Evolutionary conservation across 1,140 invertebrate species (phyloP).

Genomic region (Eciton burchellii): DNA sequence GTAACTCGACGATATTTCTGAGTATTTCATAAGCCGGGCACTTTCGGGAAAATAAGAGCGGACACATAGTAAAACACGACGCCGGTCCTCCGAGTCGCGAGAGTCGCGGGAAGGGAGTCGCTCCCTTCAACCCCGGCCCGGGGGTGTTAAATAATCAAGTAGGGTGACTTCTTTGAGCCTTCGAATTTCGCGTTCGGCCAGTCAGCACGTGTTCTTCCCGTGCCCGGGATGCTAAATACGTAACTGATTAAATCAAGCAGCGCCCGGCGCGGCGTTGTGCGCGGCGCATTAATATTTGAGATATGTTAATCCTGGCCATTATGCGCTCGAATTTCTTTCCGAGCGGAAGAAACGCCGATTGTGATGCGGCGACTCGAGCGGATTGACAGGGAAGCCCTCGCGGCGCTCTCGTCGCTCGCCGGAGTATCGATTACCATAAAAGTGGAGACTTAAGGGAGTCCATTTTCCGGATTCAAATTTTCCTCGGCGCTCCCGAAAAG

Average conservation of each 20-base stretch:
- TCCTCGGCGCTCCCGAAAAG: constrained; percentile 40
- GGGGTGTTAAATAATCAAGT: constrained; percentile 54
- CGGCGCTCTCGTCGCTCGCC: constrained; percentile 7
- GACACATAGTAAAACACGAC: constrained; percentile 55
- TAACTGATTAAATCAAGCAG: constrained; percentile 28
- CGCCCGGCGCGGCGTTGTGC: neutral
- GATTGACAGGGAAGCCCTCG: neutral
- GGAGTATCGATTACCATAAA: constrained; percentile 49
- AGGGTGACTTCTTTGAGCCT: constrained; percentile 40
- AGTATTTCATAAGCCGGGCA: constrained; percentile 60
- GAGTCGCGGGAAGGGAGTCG: neutral
- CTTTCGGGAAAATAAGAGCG: constrained; percentile 57
- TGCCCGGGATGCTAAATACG: constrained; percentile 17
- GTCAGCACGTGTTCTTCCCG: constrained; percentile 35
- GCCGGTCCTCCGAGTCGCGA: constrained; percentile 12
- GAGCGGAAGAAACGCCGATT: neutral
- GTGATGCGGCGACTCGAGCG: constrained; percentile 14
- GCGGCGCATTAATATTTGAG: constrained; percentile 32
- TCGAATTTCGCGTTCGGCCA: constrained; percentile 31
- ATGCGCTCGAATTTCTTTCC: neutral
- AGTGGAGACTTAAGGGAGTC: constrained; percentile 33
- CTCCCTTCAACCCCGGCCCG: constrained; percentile 16
- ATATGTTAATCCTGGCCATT: constrained; percentile 23
- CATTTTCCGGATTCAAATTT: constrained; percentile 55
- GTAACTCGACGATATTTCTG: constrained; percentile 59